phyloP scores from a whole-genome alignment of 1,140 invertebrate species.

The Lasioglossum baleicum region DNA sequence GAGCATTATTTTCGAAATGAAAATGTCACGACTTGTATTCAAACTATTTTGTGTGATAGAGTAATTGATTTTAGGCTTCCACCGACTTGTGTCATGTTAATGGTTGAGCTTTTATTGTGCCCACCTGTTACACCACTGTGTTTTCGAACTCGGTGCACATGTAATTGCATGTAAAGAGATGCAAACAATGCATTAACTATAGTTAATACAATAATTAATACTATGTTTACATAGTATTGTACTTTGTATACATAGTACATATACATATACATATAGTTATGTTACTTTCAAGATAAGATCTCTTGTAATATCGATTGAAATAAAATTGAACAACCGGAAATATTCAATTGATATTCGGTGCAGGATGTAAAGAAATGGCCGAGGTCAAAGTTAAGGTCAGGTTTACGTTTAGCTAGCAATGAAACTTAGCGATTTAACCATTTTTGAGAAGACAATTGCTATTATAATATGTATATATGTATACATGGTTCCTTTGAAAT shows the following conservation, averaged over 20 bases:
- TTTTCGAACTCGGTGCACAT: not conserved
- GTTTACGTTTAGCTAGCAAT: no score
- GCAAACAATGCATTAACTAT: not conserved
- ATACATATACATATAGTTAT: no score
- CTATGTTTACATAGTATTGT: no score
- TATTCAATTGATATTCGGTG: not conserved
- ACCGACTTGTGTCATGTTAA: not conserved
- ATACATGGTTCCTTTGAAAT: no score
- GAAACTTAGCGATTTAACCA: no score
- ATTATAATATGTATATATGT: no score
- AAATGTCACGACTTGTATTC: not conserved
- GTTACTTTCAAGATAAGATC: not conserved
- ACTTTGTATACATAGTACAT: no score
- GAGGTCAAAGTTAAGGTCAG: no score
- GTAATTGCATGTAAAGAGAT: not conserved
- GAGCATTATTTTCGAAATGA: not conserved
- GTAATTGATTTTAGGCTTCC: slow-evolving; percentile 2
- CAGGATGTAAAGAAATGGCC: no score
- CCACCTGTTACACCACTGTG: slow-evolving; percentile 8
- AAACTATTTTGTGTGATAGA: not conserved
- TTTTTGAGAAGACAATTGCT: no score
- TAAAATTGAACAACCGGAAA: not conserved
- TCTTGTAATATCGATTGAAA: slow-evolving; percentile 16
- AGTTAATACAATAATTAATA: no score
- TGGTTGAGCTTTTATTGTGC: slow-evolving; percentile 10